A percentile compares a stretch with the other conserved stretches of the same genome.
Conservation (phyloP, 1,140 invertebrate genomes). For the Camponotus floridanus region DNA sequence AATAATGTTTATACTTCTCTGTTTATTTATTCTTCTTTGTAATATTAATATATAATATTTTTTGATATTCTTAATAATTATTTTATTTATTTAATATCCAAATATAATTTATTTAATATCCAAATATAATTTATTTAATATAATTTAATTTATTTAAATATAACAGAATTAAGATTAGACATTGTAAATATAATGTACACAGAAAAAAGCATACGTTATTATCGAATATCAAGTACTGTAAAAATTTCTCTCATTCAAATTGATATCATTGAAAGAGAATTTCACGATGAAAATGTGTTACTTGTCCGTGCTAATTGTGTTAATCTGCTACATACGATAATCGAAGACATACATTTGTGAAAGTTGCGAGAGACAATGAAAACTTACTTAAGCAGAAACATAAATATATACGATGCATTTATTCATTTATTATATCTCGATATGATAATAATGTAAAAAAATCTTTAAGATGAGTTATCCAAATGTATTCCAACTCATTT, state of each 20-base stretch:
- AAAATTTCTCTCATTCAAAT: constrained; percentile 28
- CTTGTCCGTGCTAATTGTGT: constrained; percentile 6
- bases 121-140: background rate
- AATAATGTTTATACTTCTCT: background rate
- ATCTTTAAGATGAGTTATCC: constrained; percentile 12
- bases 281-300: constrained; percentile 10
- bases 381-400: background rate
- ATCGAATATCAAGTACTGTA: background rate
- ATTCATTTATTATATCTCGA: background rate
- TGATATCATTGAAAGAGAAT: constrained; percentile 27
- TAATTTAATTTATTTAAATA: constrained; percentile 11
- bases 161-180: background rate
- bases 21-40: too few relatives aligned
- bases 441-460: too few relatives aligned
- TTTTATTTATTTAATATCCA: background rate
- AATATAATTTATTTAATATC: background rate
- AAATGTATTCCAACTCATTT: constrained; percentile 37
- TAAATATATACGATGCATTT: background rate
- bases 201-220: background rate
- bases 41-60: background rate
- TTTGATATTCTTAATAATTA: background rate
- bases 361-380: background rate
- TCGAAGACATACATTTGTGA: background rate
- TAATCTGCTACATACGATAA: constrained; percentile 1
- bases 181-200: constrained; percentile 44